Evolutionary conservation across 30 jellyfish, hydroid and myxozoan genomes (phyloP), one percentile per base, ranked within the genome.

Genomic region (Phacellophora camtschatica): DNA sequence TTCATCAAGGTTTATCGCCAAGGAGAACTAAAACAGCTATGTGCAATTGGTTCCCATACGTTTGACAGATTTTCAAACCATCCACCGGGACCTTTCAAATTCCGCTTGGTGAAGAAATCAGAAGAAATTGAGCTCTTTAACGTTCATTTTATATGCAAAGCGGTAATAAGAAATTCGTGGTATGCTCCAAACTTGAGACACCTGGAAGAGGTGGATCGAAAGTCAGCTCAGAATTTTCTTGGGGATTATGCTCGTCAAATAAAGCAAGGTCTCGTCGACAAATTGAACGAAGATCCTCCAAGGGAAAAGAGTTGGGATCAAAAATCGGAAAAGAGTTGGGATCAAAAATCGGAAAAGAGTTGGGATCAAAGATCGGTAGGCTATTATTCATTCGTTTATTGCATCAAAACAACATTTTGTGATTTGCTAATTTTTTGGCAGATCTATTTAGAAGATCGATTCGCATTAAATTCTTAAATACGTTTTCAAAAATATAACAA

Each of bases 191-290:
- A 59, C 13, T 11, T 23, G 13, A 46, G 74, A 15, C 46, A 19
- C 42, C 48, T 27, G 48, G 86, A 73, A 5, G 86, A 73, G 29
- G 4, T 73, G 15, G 41, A 39, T 8, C 7, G 65, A 22, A 23
- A n/a, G 1, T 29, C 11, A n/a, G 74, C 74, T 10, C 15, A 27
- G 42, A 73, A 49, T 10, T 20, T 73, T 36, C 19, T 73, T n/a
- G 86, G 72, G 31, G 64, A 53, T 13, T 73, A 73, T 67, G 72
- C 65, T 15, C 29, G 29, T 4, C 37, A 61, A 3, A 73, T 73
- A 3, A 35, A n/a, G 29, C 48, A 51, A 8, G 86, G 86, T 3
- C 31, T 49, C 20, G 67, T 73, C 18, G 86, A 73, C 25, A 73
- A 73, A 15, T 4, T 50, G 64, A 74, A 73, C 39, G 71, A 46